Evolutionary conservation across 2,888 invertebrate species (phyloP).

Genomic region (Colostygia pectinataria): DNA sequence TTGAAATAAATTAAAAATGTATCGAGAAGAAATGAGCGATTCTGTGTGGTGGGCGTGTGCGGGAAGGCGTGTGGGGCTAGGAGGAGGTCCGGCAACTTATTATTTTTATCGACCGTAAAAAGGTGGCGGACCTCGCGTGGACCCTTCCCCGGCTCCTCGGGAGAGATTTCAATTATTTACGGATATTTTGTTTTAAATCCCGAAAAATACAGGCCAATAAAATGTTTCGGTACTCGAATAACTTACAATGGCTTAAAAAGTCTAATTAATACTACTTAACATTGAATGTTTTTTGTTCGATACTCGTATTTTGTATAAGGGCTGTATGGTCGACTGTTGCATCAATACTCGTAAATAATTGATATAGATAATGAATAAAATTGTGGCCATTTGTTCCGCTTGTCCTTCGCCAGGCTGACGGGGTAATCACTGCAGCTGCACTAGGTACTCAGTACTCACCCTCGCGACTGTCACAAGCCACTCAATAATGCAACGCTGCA

Average conservation of each 20-base stretch:
- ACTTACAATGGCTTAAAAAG: constrained; percentile 46
- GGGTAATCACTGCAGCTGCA: constrained; percentile 72
- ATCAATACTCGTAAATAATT: constrained; percentile 32
- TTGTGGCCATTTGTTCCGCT: constrained; percentile 69
- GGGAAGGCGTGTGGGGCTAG: constrained; percentile 37
- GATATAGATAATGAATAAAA: constrained; percentile 53
- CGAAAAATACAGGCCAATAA: constrained; percentile 64
- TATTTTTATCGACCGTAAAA: constrained; percentile 81
- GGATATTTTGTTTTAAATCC: constrained; percentile 73
- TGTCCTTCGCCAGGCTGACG: constrained; percentile 55
- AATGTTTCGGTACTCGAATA: constrained; percentile 58
- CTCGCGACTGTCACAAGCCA: constrained; percentile 50
- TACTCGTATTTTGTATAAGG: neutral
- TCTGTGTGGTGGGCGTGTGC: constrained; percentile 62
- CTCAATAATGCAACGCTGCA: constrained; percentile 75
- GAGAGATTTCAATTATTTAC: constrained; percentile 74
- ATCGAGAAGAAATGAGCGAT: constrained; percentile 81
- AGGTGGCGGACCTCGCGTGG: constrained; percentile 70
- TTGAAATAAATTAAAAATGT: constrained; percentile 47
- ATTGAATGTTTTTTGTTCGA: constrained; percentile 3
- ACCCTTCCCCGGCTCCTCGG: constrained; percentile 68
- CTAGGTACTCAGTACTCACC: too few species aligned
- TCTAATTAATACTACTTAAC: constrained; percentile 8
- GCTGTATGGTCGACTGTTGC: constrained; percentile 8
- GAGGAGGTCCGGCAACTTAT: constrained; percentile 61